These are phyloP conservation scores for Pterostichus niger DNA, from an alignment of 2,888 invertebrate species.

Conservation along the genomic window DNA sequence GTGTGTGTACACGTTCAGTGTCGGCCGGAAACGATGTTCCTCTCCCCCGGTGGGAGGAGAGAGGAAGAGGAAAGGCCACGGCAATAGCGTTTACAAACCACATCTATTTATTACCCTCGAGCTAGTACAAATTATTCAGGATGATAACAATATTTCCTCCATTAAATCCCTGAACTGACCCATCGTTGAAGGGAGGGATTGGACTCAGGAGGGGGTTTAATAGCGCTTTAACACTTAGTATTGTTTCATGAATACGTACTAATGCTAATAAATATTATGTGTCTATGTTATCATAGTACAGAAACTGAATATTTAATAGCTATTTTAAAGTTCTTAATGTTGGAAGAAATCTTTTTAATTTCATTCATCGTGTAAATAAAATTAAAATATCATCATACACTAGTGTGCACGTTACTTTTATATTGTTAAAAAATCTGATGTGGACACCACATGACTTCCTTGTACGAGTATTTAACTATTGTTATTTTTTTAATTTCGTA, in stretches of 20 bases:
- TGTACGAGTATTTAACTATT: too few relatives aligned
- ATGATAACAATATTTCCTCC: slow-evolving; percentile 63
- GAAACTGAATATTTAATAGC: too few relatives aligned
- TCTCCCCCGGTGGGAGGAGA: background rate
- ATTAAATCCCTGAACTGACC: slow-evolving; percentile 58
- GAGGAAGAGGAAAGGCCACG: slow-evolving; percentile 2
- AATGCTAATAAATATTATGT: too few relatives aligned
- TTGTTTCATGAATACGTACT: too few relatives aligned
- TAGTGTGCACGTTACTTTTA: too few relatives aligned
- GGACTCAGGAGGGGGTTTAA: slow-evolving; percentile 36
- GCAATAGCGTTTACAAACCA: slow-evolving; percentile 57
- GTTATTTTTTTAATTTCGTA: too few relatives aligned
- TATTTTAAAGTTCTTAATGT: too few relatives aligned
- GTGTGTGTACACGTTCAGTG: slow-evolving; percentile 23
- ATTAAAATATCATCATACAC: too few relatives aligned
- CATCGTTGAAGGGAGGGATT: slow-evolving; percentile 3
- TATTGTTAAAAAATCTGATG: too few relatives aligned
- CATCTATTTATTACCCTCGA: slow-evolving; percentile 61
- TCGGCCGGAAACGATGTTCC: background rate
- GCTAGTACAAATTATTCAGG: slow-evolving; percentile 62
- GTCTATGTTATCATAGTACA: background rate
- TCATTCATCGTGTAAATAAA: too few relatives aligned
- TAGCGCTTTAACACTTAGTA: background rate
- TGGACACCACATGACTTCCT: too few relatives aligned
- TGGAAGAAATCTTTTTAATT: too few relatives aligned